Conservation (phyloP, 2,797 vertebrate genomes). For the Poecilia picta region DNA sequence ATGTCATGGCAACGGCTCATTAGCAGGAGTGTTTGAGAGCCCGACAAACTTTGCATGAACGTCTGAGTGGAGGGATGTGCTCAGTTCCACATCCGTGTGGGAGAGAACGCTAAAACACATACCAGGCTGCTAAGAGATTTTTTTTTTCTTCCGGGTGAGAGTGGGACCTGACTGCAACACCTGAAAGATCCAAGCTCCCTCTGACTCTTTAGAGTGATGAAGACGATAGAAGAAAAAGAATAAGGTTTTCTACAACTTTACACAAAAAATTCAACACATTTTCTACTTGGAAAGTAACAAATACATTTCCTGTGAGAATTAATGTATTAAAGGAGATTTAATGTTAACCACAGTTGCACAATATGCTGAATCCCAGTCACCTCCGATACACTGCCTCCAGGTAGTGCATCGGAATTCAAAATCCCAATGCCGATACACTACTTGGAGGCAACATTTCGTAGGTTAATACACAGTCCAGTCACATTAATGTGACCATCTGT, state of each 20-base stretch:
- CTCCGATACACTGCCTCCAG: too few species aligned
- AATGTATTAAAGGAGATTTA: not conserved
- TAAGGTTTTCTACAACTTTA: conserved; percentile 12
- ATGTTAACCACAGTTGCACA: not conserved
- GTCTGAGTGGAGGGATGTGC: conserved; percentile 19
- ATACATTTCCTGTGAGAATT: not conserved
- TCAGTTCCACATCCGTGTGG: not conserved
- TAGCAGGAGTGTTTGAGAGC: conserved; percentile 38
- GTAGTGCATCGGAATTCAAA: too few species aligned
- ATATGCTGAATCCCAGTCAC: not conserved
- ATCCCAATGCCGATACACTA: not conserved
- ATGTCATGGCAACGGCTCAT: conserved; percentile 55
- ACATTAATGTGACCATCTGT: too few species aligned
- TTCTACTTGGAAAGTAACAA: not conserved
- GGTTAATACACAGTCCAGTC: too few species aligned
- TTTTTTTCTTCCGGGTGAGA: not conserved
- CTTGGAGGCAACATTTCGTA: not conserved
- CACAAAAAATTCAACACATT: conserved; percentile 8
- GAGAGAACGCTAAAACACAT: conserved; percentile 7
- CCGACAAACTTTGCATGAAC: conserved; percentile 40
- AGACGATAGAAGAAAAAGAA: conserved; percentile 22
- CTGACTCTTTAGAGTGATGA: conserved; percentile 9
- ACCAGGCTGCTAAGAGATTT: conserved; percentile 13
- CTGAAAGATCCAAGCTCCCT: conserved; percentile 34
- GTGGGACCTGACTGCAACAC: conserved; percentile 42